phyloP scores from a whole-genome alignment of 2,888 invertebrate species.

The Anthophora plumipes region DNA sequence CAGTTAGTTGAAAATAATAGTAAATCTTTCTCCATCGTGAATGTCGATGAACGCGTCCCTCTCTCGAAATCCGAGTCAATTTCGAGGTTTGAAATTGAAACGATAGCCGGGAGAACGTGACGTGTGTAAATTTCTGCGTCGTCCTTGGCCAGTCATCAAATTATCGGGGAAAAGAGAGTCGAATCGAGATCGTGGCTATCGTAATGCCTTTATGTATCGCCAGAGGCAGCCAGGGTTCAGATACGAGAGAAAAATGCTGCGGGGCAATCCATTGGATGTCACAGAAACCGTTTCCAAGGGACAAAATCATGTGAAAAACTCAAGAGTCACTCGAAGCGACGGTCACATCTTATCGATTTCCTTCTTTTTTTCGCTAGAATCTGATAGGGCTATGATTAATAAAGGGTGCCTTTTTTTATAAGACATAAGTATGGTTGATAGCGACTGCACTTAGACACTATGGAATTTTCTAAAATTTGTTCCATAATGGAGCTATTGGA shows the following conservation, averaged over 20 bases:
- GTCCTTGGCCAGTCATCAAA: conserved; percentile 45
- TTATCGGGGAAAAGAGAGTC: conserved; percentile 44
- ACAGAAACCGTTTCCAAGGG: conserved; percentile 22
- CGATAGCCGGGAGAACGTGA: conserved; percentile 32
- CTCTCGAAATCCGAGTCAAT: conserved; percentile 34
- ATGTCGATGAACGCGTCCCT: conserved; percentile 1
- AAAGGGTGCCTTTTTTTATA: conserved; percentile 46
- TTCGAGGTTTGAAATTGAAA: conserved; percentile 50
- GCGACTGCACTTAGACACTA: background rate
- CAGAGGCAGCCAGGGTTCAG: conserved; percentile 36
- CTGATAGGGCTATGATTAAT: conserved; percentile 43
- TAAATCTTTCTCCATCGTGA: conserved; percentile 5
- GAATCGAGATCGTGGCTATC: conserved; percentile 54
- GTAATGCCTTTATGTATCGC: conserved; percentile 64
- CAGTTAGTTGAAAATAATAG: background rate
- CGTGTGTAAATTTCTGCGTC: conserved; percentile 51
- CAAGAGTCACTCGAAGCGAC: conserved; percentile 67
- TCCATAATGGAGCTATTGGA: no score
- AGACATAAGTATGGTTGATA: background rate
- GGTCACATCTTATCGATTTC: conserved; percentile 51
- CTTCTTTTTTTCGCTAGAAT: conserved; percentile 25
- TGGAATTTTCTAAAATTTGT: background rate
- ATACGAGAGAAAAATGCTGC: conserved; percentile 40
- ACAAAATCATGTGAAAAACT: conserved; percentile 63
- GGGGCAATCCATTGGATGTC: conserved; percentile 59